Evolutionary conservation across 2,797 vertebrate species (phyloP).

Genomic region (Sylvia borin): DNA sequence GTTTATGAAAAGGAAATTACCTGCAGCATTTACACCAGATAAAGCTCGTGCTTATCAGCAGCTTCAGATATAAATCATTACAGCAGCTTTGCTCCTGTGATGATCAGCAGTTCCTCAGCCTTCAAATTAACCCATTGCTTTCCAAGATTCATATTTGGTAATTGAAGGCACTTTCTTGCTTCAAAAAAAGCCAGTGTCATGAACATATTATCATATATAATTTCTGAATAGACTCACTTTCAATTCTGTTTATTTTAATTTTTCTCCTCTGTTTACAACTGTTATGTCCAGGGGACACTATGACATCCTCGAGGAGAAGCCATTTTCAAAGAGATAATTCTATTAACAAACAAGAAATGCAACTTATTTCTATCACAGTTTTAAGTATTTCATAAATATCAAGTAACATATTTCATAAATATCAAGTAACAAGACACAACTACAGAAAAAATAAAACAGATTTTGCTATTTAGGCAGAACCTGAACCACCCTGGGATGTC

Average conservation of each 20-base stretch:
- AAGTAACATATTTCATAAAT: neutral
- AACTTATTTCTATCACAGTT: neutral
- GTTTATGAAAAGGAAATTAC: neutral
- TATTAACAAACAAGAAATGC: neutral
- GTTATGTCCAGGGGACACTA: neutral
- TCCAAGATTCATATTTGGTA: neutral
- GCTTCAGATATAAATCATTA: neutral
- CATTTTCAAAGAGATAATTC: neutral
- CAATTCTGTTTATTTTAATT: neutral
- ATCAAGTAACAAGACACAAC: neutral
- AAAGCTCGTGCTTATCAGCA: neutral
- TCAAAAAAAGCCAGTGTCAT: neutral
- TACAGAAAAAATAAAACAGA: neutral
- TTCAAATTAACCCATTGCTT: neutral
- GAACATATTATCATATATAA: neutral
- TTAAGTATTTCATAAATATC: neutral
- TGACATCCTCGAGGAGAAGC: neutral
- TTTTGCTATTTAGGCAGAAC: neutral
- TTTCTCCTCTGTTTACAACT: neutral
- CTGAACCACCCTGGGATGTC: neutral
- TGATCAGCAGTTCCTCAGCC: neutral
- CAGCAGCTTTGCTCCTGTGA: neutral
- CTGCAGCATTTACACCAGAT: neutral
- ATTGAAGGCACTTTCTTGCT: neutral
- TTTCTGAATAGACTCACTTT: neutral